phyloP scores from a whole-genome alignment of 2,888 invertebrate species.

The Leucoptera coffeella region DNA sequence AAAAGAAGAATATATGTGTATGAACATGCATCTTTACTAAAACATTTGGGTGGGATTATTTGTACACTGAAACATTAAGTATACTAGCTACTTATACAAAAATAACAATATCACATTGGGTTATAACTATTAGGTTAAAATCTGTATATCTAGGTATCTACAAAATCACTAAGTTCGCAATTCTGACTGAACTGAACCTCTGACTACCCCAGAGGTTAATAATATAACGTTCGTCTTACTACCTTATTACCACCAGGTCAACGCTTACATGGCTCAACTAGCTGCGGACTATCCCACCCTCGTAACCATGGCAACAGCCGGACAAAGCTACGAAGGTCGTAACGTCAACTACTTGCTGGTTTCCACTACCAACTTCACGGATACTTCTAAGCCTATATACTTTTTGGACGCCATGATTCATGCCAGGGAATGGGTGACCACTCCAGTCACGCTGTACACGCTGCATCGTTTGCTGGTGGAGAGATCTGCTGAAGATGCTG shows the following conservation, averaged over 20 bases:
- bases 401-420: conserved; percentile 56
- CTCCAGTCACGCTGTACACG: conserved; percentile 51
- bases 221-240: too few relatives aligned
- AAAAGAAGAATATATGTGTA: too few relatives aligned
- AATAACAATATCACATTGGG: too few relatives aligned
- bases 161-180: too few relatives aligned
- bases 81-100: too few relatives aligned
- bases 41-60: too few relatives aligned
- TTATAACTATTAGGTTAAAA: too few relatives aligned
- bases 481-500: conserved; percentile 16
- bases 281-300: conserved; percentile 38
- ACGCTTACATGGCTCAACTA: conserved; percentile 30
- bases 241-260: conserved; percentile 1
- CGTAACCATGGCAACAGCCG: conserved; percentile 48
- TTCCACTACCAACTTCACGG: conserved; percentile 38
- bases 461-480: conserved; percentile 53
- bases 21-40: too few relatives aligned
- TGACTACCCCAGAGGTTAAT: too few relatives aligned
- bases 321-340: conserved; percentile 54
- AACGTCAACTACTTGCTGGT: conserved; percentile 52
- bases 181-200: too few relatives aligned
- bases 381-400: conserved; percentile 34
- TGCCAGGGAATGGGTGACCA: conserved; percentile 64
- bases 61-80: too few relatives aligned
- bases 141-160: too few relatives aligned